Evolutionary conservation across 1,140 invertebrate species (phyloP), one percentile per base, ranked within the genome.

Genomic region (Holotrichia oblita): DNA sequence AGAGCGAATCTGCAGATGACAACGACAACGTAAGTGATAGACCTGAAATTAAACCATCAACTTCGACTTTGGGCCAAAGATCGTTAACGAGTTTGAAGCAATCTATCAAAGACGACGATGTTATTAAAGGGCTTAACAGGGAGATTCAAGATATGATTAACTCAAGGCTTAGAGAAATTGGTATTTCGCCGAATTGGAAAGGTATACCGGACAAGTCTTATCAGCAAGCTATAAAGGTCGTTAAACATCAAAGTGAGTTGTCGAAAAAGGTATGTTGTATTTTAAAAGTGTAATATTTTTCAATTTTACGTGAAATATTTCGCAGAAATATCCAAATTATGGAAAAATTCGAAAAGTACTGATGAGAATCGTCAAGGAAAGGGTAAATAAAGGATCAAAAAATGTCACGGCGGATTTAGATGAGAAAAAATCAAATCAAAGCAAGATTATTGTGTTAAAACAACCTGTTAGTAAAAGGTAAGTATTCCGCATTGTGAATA

Each of bases 171-270:
- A 81, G 81, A 79, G 82, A 84, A 12, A 78, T 86, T 20, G 86
- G 85, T 8, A 81, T 87, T 59, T 83, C 83, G 9, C 80, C 83
- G 59, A 77, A 81, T 69, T 86, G 84, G 84, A 84, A 81, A 73
- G 78, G 84, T 10, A 72, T 87, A 24, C 85, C 86, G 1, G n/a
- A 81, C 40, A 80, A 81, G 61, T 81, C 84, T 3, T 85, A 81
- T 80, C 74, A 82, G 42, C 82, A 81, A 80, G 82, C 80, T n/a
- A 69, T 84, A 40, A 81, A 84, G 78, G 83, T 86, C 44, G 80
- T 86, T 8, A 80, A 83, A 48, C 84, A 85, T 79, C 83, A 86
- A 81, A 80, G 79, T n/a, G 81, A 59, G 24, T 74, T 85, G 14
- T 73, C 73, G 10, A 82, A 83, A 81, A 86, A 84, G 78, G 84